phyloP scores from a whole-genome alignment of 2,888 invertebrate species.

The Belgica antarctica region DNA sequence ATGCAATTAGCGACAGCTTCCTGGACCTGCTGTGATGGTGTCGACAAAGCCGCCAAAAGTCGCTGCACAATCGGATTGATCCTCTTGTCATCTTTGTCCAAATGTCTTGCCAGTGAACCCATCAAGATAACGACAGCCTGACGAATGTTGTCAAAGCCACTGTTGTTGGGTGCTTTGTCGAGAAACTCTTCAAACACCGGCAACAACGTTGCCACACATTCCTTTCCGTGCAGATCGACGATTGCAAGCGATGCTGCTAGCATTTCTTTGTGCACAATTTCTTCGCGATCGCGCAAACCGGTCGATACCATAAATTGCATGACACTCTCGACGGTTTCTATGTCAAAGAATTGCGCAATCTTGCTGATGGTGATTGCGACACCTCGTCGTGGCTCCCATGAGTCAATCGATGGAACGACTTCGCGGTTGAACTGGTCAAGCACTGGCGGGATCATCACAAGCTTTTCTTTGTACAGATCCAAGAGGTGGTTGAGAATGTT shows the following conservation, averaged over 20 bases:
- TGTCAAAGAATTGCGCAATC: conserved; percentile 64
- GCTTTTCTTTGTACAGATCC: conserved; percentile 70
- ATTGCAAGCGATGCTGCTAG: conserved; percentile 87
- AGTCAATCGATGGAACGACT: conserved; percentile 79
- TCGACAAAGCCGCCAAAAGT: conserved; percentile 85
- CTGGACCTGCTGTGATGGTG: conserved; percentile 97
- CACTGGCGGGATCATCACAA: conserved; percentile 78
- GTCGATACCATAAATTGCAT: conserved; percentile 82
- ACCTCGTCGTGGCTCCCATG: conserved; percentile 87
- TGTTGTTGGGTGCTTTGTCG: conserved; percentile 87
- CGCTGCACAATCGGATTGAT: conserved; percentile 92
- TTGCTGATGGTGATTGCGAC: conserved; percentile 78
- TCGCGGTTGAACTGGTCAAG: conserved; percentile 91
- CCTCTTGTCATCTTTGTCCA: conserved; percentile 83
- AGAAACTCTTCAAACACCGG: conserved; percentile 92
- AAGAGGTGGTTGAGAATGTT: conserved; percentile 65
- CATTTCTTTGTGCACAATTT: conserved; percentile 84
- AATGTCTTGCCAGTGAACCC: conserved; percentile 95
- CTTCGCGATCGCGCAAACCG: conserved; percentile 82
- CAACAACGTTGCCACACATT: conserved; percentile 70
- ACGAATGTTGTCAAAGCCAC: conserved; percentile 86
- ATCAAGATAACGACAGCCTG: conserved; percentile 96
- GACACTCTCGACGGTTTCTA: conserved; percentile 67
- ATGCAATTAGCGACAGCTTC: conserved; percentile 96
- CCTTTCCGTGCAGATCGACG: conserved; percentile 90